Conservation (phyloP, 23 tunicate species). For the Phallusia fumigata region DNA sequence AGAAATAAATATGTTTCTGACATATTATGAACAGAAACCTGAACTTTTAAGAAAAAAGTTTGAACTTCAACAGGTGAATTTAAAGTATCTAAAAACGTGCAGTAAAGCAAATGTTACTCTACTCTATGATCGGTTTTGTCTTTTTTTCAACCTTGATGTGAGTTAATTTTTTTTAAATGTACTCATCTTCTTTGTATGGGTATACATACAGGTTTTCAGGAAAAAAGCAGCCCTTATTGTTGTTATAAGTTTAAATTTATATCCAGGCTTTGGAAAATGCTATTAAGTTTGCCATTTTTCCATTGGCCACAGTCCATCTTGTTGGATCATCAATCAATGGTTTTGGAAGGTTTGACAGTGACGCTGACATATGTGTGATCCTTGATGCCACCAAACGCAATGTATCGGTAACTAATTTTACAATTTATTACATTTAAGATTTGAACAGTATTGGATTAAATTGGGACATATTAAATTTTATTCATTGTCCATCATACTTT, state of each 20-base stretch:
- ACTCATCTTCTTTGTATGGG: too few species aligned
- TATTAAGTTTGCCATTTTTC: constrained; percentile 5
- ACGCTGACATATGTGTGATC: constrained; percentile 73
- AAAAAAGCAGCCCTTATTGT: too few species aligned
- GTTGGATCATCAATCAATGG: constrained; percentile 87
- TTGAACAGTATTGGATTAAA: too few species aligned
- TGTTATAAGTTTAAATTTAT: too few species aligned
- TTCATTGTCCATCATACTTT: too few species aligned
- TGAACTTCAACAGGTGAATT: not conserved
- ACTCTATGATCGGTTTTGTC: too few species aligned
- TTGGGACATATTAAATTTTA: too few species aligned
- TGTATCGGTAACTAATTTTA: not conserved
- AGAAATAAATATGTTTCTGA: not conserved
- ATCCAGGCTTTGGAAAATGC: constrained; percentile 52
- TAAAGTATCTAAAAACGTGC: not conserved
- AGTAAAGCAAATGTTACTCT: too few species aligned
- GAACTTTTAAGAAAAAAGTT: not conserved
- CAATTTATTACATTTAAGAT: not conserved
- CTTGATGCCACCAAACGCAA: constrained; percentile 35
- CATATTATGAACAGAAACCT: not conserved
- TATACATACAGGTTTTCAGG: too few species aligned
- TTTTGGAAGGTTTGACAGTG: constrained; percentile 66
- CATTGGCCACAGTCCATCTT: constrained; percentile 19
- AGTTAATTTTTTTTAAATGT: too few species aligned
- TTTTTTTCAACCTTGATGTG: too few species aligned